Base-by-base conservation (phyloP, 2,888 invertebrate genomes). In the Pinctada fucata region DNA sequence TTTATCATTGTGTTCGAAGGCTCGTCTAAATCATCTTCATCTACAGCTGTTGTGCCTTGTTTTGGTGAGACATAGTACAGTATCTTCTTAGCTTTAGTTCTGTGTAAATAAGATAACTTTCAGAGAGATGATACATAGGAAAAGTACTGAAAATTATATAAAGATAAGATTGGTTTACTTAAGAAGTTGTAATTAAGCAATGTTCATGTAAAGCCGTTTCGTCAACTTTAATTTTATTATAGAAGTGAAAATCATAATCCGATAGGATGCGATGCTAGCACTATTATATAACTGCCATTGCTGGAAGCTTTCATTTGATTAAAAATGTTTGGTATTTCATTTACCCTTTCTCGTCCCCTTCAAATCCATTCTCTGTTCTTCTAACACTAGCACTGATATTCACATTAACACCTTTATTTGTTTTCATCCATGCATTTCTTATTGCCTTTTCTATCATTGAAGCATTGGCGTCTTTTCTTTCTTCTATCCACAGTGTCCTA, bases 21-120 rank as follows among this genome's bases (percentile, higher is more conserved):
- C 31, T 47, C 5, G 66, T 72, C 72, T 48, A 77, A 58, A 66
- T 77, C 76, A 3, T 77, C 52, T 48, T 77, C 76, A 13, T 77
- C 76, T 2, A 77, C 48, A 47, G 64, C 16, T 1, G 2, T 51
- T 2, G 6, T 31, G 13, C 52, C 65, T 5, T 48, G 47, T 8
- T 50, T 45, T 6, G 76, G 76, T 31, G 52, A 51, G 52, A 72
- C 52, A 47, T 51, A 77, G 65, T 77, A 73, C 10, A 73, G 16
- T 2, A 73, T 66, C 50, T 73, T 73, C 8, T 48, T 64, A 4
- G 73, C 73, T 45, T 72, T 72, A 10, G 45, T 63, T n/a, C 72
- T 72, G 64, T 45, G 63, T 51, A 1, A 50, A 31, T 3, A 47
- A 8, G 10, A 58, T 58, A 8, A 10, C 10, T 58, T 8, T 58